A percentile compares a stretch with the other conserved stretches of the same genome.
phyloP scores from a whole-genome alignment of 1,140 invertebrate species.

The Colletes gigas region DNA sequence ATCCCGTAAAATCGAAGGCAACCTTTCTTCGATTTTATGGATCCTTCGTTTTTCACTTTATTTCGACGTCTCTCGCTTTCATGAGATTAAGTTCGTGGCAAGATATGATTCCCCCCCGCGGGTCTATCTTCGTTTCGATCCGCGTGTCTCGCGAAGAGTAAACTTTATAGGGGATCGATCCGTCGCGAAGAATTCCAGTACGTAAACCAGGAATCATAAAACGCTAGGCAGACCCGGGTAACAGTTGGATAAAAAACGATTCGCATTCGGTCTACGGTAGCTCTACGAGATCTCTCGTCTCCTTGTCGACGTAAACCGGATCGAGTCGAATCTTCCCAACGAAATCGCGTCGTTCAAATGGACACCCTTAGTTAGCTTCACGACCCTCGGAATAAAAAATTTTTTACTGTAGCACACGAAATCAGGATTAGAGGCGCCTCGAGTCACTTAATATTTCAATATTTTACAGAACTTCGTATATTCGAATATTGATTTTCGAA shows the following conservation, averaged over 20 bases:
- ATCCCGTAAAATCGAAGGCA: constrained; percentile 1
- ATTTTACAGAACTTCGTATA: too few species aligned
- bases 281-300: background rate
- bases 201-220: constrained; percentile 36
- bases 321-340: background rate
- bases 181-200: constrained; percentile 17
- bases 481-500: too few species aligned
- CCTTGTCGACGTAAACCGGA: background rate
- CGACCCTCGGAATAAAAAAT: background rate
- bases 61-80: background rate
- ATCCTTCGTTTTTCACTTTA: constrained; percentile 25
- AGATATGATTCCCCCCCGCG: constrained; percentile 16
- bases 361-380: background rate
- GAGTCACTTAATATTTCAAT: too few species aligned
- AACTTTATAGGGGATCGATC: constrained; percentile 33
- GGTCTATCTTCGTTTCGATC: background rate
- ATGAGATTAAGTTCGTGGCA: constrained; percentile 11
- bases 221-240: constrained; percentile 5
- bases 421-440: background rate
- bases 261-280: background rate
- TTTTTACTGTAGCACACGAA: background rate
- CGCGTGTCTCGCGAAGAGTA: background rate
- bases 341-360: background rate
- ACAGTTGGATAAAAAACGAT: constrained; percentile 25
- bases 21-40: background rate